These are phyloP conservation scores for Reticulitermes speratus DNA, from an alignment of 1,140 invertebrate genomes.

Conservation along the genomic window DNA sequence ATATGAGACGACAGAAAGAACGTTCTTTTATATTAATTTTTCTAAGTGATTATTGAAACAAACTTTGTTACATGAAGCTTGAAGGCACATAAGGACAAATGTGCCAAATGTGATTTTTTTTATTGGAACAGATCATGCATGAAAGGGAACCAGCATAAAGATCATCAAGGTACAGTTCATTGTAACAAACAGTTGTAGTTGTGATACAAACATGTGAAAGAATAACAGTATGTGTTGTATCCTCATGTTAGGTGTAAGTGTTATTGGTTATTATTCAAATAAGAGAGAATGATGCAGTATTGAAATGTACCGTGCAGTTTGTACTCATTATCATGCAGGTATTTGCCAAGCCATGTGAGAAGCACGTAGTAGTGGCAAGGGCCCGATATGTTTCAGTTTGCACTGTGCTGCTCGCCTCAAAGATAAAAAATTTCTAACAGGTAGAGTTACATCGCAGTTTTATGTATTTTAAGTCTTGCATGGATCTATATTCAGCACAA, in stretches of 20 bases:
- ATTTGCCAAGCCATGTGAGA: neutral
- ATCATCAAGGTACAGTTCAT: neutral
- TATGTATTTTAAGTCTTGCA: neutral
- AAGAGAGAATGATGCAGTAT: neutral
- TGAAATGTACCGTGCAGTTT: neutral
- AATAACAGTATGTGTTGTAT: neutral
- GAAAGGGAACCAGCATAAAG: neutral
- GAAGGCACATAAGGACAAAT: neutral
- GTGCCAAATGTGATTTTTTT: slow-evolving; percentile 15
- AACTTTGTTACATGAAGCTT: slow-evolving; percentile 16
- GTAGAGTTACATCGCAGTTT: neutral
- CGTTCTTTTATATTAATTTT: slow-evolving; percentile 33
- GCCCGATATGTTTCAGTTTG: neutral
- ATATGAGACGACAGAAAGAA: slow-evolving; percentile 19
- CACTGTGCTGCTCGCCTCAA: neutral
- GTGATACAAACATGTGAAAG: slow-evolving; percentile 20
- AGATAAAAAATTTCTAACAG: neutral
- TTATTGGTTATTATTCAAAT: slow-evolving; percentile 6
- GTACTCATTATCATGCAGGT: neutral
- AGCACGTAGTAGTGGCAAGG: neutral
- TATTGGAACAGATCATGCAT: neutral
- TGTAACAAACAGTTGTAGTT: slow-evolving; percentile 7
- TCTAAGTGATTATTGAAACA: slow-evolving; percentile 25
- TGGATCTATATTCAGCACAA: neutral
- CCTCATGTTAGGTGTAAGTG: neutral